Evolutionary conservation across 2,797 vertebrate genomes (phyloP), one percentile per base, ranked within the genome.

Genomic region (Carduelis carduelis): DNA sequence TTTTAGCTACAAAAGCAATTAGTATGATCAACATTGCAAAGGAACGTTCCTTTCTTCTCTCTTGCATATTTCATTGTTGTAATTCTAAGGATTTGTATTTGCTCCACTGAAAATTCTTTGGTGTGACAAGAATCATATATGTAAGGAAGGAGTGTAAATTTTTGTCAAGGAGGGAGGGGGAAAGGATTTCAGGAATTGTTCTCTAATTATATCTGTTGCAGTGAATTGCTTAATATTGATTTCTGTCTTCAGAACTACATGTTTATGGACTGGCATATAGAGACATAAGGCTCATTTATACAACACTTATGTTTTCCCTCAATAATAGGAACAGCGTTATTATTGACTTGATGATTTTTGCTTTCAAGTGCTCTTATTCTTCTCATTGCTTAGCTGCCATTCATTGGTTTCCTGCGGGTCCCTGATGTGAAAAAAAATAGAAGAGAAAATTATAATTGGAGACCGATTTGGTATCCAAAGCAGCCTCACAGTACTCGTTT

Each of bases 291-390:
- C 59, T 90, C 52, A 79, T 71, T 96, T 95, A 77, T 89, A 83
- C 77, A 89, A 57, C 50, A 89, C 11, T 96, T 94, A 82, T 11
- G 24, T 55, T 96, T 94, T 92, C 50, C 72, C 88, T 94, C 39
- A 91, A 53, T 92, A 90, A 32, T 87, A 66, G 46, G 49, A 96
- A 69, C 34, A 72, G 50, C 46, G 55, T 77, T 93, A 92, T 95
- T 96, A 85, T 87, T 90, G 74, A 92, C 61, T 87, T 92, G 82
- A 56, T 55, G 70, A 91, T 87, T 93, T 96, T 92, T 88, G 20
- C 44, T 89, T 96, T 96, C 75, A 93, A 93, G 46, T 84, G 63
- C 89, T 95, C 97, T 94, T 90, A 64, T 90, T 94, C 93, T 30
- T 94, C 72, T 92, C 69, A 91, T 89, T 96, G 79, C 53, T 85